These are phyloP conservation scores for Phoxinus phoxinus DNA, from an alignment of 2,113 vertebrate species.

Conservation along the genomic window DNA sequence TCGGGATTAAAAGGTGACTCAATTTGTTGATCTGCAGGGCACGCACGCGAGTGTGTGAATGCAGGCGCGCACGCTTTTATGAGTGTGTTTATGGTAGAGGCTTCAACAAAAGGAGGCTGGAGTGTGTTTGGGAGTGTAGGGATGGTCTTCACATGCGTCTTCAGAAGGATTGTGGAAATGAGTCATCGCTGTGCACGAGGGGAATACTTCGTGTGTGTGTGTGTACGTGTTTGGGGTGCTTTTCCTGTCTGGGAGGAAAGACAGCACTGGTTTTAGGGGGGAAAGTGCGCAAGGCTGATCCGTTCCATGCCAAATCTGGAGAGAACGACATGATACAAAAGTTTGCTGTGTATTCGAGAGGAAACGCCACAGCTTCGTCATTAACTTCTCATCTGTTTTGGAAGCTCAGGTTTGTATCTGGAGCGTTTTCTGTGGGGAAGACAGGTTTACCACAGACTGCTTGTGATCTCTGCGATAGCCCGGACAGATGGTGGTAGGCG, in stretches of 20 bases:
- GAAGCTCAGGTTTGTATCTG: neutral
- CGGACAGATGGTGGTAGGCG: slow-evolving; percentile 55
- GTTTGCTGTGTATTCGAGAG: slow-evolving; percentile 16
- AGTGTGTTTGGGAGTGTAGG: slow-evolving; percentile 9
- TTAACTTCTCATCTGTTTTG: slow-evolving; percentile 7
- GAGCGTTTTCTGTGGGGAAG: neutral
- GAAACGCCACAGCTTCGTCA: neutral
- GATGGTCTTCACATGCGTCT: slow-evolving; percentile 5
- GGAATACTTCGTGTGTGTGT: slow-evolving; percentile 10
- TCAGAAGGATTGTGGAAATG: slow-evolving; percentile 47
- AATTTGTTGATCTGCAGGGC: slow-evolving; percentile 32
- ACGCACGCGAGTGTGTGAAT: neutral
- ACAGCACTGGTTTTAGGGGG: neutral
- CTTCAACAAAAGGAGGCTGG: slow-evolving; percentile 20
- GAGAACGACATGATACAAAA: neutral
- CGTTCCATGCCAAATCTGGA: neutral
- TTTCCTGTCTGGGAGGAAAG: neutral
- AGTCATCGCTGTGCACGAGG: slow-evolving; percentile 48
- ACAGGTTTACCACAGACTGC: slow-evolving; percentile 29
- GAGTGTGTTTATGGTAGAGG: slow-evolving; percentile 1
- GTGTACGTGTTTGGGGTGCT: neutral
- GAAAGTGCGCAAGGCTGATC: neutral
- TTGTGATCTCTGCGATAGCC: slow-evolving; percentile 39
- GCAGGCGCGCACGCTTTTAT: slow-evolving; percentile 43
- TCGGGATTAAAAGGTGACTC: slow-evolving; percentile 78